These are phyloP conservation scores for Catocala fraxini DNA, from an alignment of 2,888 invertebrate genomes.

Conservation along the genomic window DNA sequence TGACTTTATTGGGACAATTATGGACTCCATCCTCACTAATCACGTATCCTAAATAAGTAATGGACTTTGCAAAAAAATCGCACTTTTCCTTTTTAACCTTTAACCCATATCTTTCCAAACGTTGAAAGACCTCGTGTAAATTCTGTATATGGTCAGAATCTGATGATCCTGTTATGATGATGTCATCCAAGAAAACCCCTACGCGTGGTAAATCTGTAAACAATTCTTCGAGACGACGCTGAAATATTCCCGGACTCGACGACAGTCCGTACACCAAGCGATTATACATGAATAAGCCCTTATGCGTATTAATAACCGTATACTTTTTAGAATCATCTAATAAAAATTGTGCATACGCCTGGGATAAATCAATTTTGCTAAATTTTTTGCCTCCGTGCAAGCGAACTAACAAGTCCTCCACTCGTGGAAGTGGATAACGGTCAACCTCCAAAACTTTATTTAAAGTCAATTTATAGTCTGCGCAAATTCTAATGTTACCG, in stretches of 20 bases:
- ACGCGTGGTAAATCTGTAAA: slow-evolving; percentile 13
- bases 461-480: neutral
- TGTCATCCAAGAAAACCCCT: slow-evolving; percentile 12
- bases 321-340: slow-evolving; percentile 25
- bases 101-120: slow-evolving; percentile 10
- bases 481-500: slow-evolving; percentile 23
- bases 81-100: slow-evolving; percentile 30
- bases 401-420: too few species aligned
- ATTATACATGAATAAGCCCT: slow-evolving; percentile 9
- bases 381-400: too few species aligned
- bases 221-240: slow-evolving; percentile 10
- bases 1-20: slow-evolving; percentile 14
- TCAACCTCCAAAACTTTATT: too few species aligned
- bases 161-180: slow-evolving; percentile 7
- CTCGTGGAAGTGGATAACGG: too few species aligned
- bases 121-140: slow-evolving; percentile 20
- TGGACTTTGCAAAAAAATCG: slow-evolving; percentile 12
- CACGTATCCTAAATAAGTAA: slow-evolving; percentile 21
- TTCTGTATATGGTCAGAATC: slow-evolving; percentile 6
- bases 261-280: slow-evolving; percentile 28
- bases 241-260: slow-evolving; percentile 27
- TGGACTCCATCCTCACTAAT: slow-evolving; percentile 22
- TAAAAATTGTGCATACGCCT: slow-evolving; percentile 19
- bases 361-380: too few species aligned
- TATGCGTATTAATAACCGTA: slow-evolving; percentile 37